These are phyloP conservation scores for Psophia crepitans DNA, from an alignment of 2,113 vertebrate genomes.

Conservation along the genomic window DNA sequence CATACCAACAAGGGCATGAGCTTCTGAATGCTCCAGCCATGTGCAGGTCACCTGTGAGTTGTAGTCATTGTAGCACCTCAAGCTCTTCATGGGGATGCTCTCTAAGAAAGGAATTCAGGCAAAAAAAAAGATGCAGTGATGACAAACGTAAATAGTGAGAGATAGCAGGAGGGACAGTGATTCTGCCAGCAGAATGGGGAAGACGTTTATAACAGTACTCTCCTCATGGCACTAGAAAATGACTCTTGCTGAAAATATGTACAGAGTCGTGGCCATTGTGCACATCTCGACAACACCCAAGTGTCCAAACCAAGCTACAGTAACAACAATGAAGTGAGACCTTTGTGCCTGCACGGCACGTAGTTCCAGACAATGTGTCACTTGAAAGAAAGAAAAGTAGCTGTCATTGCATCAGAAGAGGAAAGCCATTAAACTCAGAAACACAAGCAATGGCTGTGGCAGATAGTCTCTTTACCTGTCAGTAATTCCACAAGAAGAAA, in stretches of 20 bases:
- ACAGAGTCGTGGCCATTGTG: not conserved
- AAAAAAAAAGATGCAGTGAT: not conserved
- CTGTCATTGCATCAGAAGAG: not conserved
- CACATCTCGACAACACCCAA: not conserved
- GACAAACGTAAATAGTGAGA: not conserved
- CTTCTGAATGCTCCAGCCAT: slow-evolving; percentile 57
- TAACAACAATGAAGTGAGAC: not conserved
- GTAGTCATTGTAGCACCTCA: slow-evolving; percentile 78
- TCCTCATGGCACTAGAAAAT: not conserved
- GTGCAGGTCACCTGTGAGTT: slow-evolving; percentile 62
- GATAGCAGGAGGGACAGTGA: not conserved
- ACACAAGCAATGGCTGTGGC: not conserved
- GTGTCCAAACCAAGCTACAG: not conserved
- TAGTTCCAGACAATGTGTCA: not conserved
- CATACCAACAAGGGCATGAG: slow-evolving; percentile 49
- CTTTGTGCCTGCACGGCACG: not conserved
- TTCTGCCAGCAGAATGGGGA: not conserved
- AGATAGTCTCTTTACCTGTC: not conserved
- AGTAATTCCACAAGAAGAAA: not conserved
- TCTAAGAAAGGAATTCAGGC: slow-evolving; percentile 28
- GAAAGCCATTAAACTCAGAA: not conserved
- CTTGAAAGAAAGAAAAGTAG: not conserved
- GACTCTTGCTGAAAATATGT: not conserved
- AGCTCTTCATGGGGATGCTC: slow-evolving; percentile 65
- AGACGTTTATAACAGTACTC: not conserved